Percentiles rank a stretch among this genome's conserved stretches.
phyloP scores from a whole-genome alignment of 2,888 invertebrate species.

The Spisula solida region DNA sequence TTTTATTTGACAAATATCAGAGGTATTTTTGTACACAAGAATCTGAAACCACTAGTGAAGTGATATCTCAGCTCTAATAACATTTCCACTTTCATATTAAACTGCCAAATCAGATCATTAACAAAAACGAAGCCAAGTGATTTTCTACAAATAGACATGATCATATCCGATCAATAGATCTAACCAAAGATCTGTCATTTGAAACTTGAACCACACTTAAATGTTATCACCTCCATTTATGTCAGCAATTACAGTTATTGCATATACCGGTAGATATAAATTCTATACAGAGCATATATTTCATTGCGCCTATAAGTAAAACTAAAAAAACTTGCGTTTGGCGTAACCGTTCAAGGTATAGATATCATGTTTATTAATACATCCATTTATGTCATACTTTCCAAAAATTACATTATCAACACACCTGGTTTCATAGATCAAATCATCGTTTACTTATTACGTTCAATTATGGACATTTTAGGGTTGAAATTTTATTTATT shows the following conservation, averaged over 20 bases:
- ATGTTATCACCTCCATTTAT: conserved; percentile 4
- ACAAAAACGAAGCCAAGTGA: not conserved
- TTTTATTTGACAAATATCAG: no score
- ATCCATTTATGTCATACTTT: not conserved
- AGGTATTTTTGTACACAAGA: no score
- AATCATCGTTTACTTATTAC: not conserved
- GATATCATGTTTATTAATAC: no score
- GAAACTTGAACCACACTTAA: not conserved
- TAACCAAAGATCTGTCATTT: not conserved
- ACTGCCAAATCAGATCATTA: not conserved
- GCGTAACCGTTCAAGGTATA: no score
- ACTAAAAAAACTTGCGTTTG: no score
- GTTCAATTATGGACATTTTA: not conserved
- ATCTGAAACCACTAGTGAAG: not conserved
- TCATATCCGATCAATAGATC: not conserved
- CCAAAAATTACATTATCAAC: not conserved
- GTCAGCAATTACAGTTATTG: not conserved
- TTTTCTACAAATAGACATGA: conserved; percentile 8
- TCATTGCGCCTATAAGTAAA: no score
- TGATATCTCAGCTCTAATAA: not conserved
- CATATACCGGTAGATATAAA: not conserved
- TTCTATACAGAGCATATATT: not conserved
- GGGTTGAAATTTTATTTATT: conserved; percentile 17
- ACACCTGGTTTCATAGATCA: not conserved
- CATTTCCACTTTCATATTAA: not conserved